Evolutionary conservation across 2,888 invertebrate genomes (phyloP), one percentile per base, ranked within the genome.

Genomic region (Neoascia interrupta): DNA sequence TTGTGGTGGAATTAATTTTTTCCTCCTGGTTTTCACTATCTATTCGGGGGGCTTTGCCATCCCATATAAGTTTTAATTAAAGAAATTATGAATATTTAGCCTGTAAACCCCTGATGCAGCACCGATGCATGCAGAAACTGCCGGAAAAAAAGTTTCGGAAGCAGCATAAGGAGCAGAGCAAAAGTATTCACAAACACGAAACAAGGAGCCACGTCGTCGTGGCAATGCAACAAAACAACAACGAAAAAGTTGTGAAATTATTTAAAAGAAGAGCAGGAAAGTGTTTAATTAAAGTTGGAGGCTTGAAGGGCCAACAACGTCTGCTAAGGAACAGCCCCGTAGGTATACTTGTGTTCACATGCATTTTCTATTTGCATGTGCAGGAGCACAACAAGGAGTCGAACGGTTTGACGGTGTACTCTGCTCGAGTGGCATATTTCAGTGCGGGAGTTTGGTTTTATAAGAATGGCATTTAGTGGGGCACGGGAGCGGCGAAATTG

Each of bases 231-330:
- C n/a, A n/a, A 23, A 66, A 37, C 18, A 13, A 39, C 13, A 2
- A 10, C 16, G 16, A 13, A 1, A 26, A 31, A 39, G 21, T 41
- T 13, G 41, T 11, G 21, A 31, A 39, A 58, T 18, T 66, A 45
- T 56, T 66, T 66, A 43, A 61, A 39, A 16, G 53, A 31, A 47
- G 36, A 54, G 13, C 70, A 31, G 70, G 53, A 70, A 61, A 54
- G 45, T 70, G 47, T 70, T 70, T 70, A 70, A 70, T 70, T 70
- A 70, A 70, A 70, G 47, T 70, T 53, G 53, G 53, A n/a, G n/a
- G n/a, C n/a, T n/a, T n/a, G n/a, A n/a, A 43, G 64, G 45, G 23
- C 28, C 13, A 15, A 26, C 19, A 31, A 26, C 47, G 18, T 49
- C 37, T 2, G 10, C 28, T 8, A 11, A 28, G n/a, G 31, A 19